Percentiles rank a stretch among this genome's conserved stretches.
These are phyloP conservation scores for Agonopterix alstromeriana DNA, from an alignment of 2,888 invertebrate species.

Conservation along the genomic window DNA sequence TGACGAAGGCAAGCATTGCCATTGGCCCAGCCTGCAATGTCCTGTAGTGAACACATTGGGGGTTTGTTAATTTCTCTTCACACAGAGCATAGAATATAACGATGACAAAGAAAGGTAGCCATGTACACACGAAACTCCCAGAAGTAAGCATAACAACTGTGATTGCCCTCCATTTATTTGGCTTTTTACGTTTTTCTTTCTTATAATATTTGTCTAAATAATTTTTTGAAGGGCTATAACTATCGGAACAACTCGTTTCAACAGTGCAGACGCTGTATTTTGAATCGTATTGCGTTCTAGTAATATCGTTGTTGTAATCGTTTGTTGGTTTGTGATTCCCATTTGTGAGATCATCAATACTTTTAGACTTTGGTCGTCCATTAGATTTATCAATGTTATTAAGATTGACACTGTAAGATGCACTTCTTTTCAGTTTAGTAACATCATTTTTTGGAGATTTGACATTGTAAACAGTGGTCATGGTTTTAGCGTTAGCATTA, in stretches of 20 bases:
- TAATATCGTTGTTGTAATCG: conserved; percentile 11
- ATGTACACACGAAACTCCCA: conserved; percentile 77
- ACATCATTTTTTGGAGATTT: conserved; percentile 14
- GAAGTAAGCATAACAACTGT: conserved; percentile 79
- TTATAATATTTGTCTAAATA: conserved; percentile 9
- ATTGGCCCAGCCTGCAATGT: conserved; percentile 76
- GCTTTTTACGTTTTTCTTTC: conserved; percentile 36
- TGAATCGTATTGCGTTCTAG: conserved; percentile 29
- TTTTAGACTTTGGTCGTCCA: conserved; percentile 34
- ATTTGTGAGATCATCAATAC: conserved; percentile 38
- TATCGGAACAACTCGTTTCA: conserved; percentile 27
- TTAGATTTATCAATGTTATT: conserved; percentile 12
- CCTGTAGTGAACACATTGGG: conserved; percentile 63
- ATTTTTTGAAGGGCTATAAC: conserved; percentile 3
- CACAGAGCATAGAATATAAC: conserved; percentile 74
- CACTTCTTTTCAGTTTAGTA: conserved; percentile 38
- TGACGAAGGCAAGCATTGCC: conserved; percentile 76
- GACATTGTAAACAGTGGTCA: neutral
- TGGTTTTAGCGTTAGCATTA: conserved; percentile 18
- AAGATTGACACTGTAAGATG: conserved; percentile 35
- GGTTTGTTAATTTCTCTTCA: conserved; percentile 56
- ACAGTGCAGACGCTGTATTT: conserved; percentile 44
- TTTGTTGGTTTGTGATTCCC: conserved; percentile 14
- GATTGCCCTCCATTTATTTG: conserved; percentile 78
- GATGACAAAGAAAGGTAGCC: conserved; percentile 79